Evolutionary conservation across 2,888 invertebrate genomes (phyloP), one percentile per base, ranked within the genome.

Genomic region (Lasioglossum leucozonium): DNA sequence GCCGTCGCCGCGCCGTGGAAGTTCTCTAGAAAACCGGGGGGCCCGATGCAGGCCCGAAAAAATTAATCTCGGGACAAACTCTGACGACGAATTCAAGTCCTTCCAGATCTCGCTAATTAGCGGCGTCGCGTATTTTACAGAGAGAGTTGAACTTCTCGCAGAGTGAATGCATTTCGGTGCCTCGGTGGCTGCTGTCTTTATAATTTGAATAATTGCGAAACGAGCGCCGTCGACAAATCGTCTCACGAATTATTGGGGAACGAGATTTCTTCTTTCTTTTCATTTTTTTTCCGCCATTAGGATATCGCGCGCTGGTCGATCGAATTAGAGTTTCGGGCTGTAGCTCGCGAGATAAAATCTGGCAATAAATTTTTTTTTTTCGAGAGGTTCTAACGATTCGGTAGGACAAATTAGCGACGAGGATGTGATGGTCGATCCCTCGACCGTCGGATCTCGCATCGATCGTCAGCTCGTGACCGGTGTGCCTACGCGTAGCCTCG

Each of bases 401-500:
- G 30, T 30, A 34, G 30, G 65, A 65, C 30, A 65, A 65, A 58
- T 58, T 58, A 58, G 65, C 65, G 10, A 18, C 30, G 34, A 30
- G 65, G 65, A 65, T n/a, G n/a, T n/a, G n/a, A n/a, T 65, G 30
- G 34, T 75, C 30, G 30, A 44, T 65, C 65, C 44, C n/a, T 30
- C 4, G 18, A 26, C 62, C 42, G 62, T 42, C 62, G 18, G 42
- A 13, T 26, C 58, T 16, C 58, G 58, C 58, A 18, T 30, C 58
- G 75, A 75, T 75, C 74, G 74, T n/a, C 51, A 18, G 40, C 26
- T 11, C 42, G 62, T 47, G 67, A 37, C 40, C 37, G 73, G 55
- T 74, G 55, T 74, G 86, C 81, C 88, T 85, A 81, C 80, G 87
- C 86, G 71, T 91, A 86, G 93, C 93, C 92, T 82, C 87, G 87